These are phyloP conservation scores for Chloroclystis v-ata DNA, from an alignment of 2,888 invertebrate genomes.

Conservation along the genomic window DNA sequence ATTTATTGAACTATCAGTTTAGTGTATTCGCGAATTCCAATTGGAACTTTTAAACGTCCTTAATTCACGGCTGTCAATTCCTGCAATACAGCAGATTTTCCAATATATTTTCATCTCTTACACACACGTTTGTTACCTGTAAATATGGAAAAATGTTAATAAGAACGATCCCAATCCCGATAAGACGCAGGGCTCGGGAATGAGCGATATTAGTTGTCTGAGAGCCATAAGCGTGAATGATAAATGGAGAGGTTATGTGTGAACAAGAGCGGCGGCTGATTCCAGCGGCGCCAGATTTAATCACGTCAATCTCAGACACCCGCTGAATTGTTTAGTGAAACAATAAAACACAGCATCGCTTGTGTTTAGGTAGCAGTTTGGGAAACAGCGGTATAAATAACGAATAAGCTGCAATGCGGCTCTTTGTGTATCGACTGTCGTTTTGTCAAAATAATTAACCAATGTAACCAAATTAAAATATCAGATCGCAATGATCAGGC, in stretches of 20 bases:
- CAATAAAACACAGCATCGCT: slow-evolving; percentile 43
- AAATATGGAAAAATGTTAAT: slow-evolving; percentile 34
- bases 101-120: too few relatives aligned
- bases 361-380: slow-evolving; percentile 40
- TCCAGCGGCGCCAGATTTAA: slow-evolving; percentile 35
- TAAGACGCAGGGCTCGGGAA: slow-evolving; percentile 3
- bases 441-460: background rate
- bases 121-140: background rate
- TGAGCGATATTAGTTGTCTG: slow-evolving; percentile 31
- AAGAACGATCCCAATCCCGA: slow-evolving; percentile 21
- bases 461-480: too few relatives aligned
- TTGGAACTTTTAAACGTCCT: too few relatives aligned
- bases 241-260: slow-evolving; percentile 36
- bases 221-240: slow-evolving; percentile 33
- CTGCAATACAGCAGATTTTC: too few relatives aligned
- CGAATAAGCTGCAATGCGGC: slow-evolving; percentile 70
- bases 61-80: too few relatives aligned
- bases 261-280: slow-evolving; percentile 30
- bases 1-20: too few relatives aligned
- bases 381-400: slow-evolving; percentile 67
- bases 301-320: slow-evolving; percentile 36
- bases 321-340: slow-evolving; percentile 37
- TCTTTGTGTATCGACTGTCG: slow-evolving; percentile 52
- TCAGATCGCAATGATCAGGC: too few relatives aligned
- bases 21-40: too few relatives aligned